phyloP scores from a whole-genome alignment of 92 coral and sea anemone species.

The Heliopora coerulea region DNA sequence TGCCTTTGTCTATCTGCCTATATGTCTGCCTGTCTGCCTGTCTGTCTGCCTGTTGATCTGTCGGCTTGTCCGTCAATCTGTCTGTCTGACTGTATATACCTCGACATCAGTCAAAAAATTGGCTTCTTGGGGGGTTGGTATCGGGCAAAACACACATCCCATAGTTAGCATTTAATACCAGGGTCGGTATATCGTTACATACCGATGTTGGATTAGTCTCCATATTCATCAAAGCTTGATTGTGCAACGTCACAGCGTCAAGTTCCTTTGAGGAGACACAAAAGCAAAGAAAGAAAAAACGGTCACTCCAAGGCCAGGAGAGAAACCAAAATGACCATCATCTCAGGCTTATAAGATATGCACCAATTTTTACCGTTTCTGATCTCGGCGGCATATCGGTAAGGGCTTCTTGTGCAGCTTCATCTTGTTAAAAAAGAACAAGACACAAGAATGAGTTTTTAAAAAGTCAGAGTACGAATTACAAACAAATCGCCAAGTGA shows the following conservation, averaged over 20 bases:
- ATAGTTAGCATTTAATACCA: no score
- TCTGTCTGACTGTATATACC: no score
- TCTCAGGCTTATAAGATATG: no score
- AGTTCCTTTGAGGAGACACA: slow-evolving; percentile 61
- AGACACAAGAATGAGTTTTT: neutral
- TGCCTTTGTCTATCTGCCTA: no score
- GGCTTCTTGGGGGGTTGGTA: no score
- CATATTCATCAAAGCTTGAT: slow-evolving; percentile 98
- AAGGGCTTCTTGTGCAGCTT: slow-evolving; percentile 96
- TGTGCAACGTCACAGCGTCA: slow-evolving; percentile 92
- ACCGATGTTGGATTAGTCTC: slow-evolving; percentile 92
- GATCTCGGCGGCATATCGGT: slow-evolving; percentile 99
- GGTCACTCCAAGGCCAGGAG: neutral
- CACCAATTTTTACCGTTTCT: slow-evolving; percentile 71
- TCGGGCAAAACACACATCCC: no score
- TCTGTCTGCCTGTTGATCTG: no score
- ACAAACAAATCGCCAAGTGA: neutral
- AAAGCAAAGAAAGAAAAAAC: neutral
- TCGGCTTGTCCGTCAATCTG: no score
- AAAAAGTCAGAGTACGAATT: neutral
- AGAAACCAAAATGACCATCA: no score
- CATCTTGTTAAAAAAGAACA: slow-evolving; percentile 56
- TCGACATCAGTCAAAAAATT: no score
- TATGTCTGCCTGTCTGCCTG: no score
- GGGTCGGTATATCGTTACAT: no score